Percentiles rank a stretch among this genome's conserved stretches.
Evolutionary conservation across 2,797 vertebrate genomes (phyloP).

Genomic region (Synanceia verrucosa): DNA sequence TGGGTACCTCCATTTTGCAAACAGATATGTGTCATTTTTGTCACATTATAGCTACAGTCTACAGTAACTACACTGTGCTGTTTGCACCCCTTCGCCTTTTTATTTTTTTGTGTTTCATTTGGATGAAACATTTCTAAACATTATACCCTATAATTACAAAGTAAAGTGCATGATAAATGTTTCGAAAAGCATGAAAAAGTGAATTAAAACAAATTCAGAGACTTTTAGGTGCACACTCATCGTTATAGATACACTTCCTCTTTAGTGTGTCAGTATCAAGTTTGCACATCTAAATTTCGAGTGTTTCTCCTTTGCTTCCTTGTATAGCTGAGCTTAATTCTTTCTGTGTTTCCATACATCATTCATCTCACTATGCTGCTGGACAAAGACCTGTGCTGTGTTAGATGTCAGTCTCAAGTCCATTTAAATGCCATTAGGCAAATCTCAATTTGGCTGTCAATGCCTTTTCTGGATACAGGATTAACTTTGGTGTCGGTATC

Average conservation of each 20-base stretch:
- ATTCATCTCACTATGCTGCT: neutral
- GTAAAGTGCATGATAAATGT: neutral
- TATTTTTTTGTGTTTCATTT: neutral
- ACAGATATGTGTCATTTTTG: neutral
- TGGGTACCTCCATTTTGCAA: neutral
- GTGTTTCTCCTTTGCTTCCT: neutral
- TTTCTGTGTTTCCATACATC: neutral
- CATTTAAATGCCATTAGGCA: constrained; percentile 1
- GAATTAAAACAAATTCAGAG: neutral
- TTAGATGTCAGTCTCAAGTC: neutral
- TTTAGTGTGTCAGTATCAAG: neutral
- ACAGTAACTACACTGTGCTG: neutral
- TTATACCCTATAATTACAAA: too few relatives aligned
- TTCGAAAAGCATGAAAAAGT: neutral
- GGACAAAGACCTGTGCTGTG: neutral
- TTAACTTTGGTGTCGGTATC: neutral
- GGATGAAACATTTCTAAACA: neutral
- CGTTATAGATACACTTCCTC: neutral
- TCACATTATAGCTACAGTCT: neutral
- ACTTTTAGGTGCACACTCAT: neutral
- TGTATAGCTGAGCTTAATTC: neutral
- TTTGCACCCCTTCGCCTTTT: neutral
- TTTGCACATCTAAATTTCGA: neutral
- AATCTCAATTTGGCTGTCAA: neutral
- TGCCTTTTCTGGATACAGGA: too few relatives aligned